Percentiles rank a stretch among this genome's conserved stretches.
Conservation (phyloP, 2,113 vertebrate species). For the Anoplopoma fimbria region DNA sequence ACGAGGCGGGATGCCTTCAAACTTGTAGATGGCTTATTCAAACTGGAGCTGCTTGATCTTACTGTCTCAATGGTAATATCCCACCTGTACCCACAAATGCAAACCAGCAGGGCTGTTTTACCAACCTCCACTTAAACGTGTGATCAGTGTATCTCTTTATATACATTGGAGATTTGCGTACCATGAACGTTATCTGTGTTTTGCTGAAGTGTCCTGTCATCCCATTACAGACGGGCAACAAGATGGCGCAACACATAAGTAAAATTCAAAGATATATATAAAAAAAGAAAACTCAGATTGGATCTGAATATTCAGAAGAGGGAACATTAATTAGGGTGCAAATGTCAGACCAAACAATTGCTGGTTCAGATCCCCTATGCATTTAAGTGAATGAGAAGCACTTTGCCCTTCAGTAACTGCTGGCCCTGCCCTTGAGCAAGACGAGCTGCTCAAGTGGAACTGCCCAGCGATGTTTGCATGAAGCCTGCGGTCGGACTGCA, state of each 20-base stretch:
- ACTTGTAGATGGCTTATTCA: not conserved
- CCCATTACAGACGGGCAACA: not conserved
- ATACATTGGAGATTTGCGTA: not conserved
- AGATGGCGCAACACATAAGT: not conserved
- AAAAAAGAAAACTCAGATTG: not conserved
- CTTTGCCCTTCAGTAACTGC: constrained; percentile 32
- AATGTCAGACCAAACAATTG: not conserved
- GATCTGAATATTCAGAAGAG: not conserved
- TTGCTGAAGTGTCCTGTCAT: not conserved
- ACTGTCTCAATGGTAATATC: not conserved
- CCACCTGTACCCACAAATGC: not conserved
- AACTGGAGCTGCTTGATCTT: not conserved
- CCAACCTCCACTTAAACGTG: not conserved
- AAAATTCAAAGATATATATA: not conserved
- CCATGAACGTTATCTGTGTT: not conserved
- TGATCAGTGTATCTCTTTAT: not conserved
- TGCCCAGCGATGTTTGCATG: constrained; percentile 42
- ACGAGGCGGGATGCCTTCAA: not conserved
- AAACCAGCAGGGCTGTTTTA: not conserved
- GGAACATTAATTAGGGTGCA: not conserved
- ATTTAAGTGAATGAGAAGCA: constrained; percentile 27
- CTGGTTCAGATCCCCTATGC: constrained; percentile 34
- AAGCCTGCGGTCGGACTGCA: constrained; percentile 41
- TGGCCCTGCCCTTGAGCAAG: constrained; percentile 61
- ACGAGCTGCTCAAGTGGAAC: constrained; percentile 46